These are phyloP conservation scores for Glareola pratincola DNA, from an alignment of 2,113 vertebrate species.

Conservation along the genomic window DNA sequence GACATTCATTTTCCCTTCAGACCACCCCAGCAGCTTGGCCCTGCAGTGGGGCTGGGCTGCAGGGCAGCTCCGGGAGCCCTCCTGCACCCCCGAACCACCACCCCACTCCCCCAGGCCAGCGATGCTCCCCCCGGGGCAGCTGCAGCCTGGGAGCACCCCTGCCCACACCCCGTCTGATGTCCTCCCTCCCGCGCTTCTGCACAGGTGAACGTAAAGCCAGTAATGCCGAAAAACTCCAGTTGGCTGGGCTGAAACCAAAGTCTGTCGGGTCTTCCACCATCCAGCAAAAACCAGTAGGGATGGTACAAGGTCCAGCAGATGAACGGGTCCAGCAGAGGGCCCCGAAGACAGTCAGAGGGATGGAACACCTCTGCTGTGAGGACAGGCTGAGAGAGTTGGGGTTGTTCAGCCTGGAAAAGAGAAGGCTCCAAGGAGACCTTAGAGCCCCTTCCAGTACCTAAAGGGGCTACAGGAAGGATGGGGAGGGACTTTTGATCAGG, in stretches of 20 bases:
- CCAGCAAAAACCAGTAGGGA: neutral
- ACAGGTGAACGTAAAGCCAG: neutral
- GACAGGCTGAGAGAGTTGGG: too few relatives aligned
- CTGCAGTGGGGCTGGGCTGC: rapidly evolving
- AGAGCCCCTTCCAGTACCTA: too few relatives aligned
- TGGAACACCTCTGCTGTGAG: too few relatives aligned
- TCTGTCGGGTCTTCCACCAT: rapidly evolving
- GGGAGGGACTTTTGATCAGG: too few relatives aligned
- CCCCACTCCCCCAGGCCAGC: rapidly evolving
- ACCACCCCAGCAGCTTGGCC: neutral
- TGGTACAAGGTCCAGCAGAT: neutral
- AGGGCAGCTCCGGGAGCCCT: rapidly evolving
- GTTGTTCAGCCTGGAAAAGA: too few relatives aligned
- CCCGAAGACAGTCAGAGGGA: too few relatives aligned
- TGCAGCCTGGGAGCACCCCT: rapidly evolving
- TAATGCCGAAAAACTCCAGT: neutral
- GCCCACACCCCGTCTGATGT: rapidly evolving
- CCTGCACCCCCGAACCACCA: neutral
- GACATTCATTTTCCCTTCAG: neutral
- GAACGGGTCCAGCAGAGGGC: too few relatives aligned
- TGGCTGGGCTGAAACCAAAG: neutral
- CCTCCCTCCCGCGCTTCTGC: neutral
- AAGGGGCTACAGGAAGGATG: too few relatives aligned
- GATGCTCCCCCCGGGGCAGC: rapidly evolving
- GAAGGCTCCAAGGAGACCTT: too few relatives aligned